Evolutionary conservation across 2,113 vertebrate species (phyloP).

Genomic region (Prunella himalayana): DNA sequence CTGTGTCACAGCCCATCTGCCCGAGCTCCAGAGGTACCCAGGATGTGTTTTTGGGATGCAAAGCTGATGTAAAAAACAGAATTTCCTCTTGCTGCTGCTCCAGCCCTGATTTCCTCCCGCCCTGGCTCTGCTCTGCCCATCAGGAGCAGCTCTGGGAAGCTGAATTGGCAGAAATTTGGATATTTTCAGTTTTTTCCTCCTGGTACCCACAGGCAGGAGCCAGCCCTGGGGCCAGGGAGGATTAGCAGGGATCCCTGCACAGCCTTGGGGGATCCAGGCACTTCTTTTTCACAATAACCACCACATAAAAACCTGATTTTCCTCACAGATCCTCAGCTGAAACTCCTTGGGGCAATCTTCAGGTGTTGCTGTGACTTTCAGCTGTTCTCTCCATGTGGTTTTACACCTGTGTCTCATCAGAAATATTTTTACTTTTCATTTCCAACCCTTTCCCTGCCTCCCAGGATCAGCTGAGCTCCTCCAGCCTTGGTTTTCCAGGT

Average conservation of each 20-base stretch:
- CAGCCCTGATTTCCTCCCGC: neutral
- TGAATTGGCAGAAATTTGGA: rapidly evolving
- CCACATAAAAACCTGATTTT: too few species aligned
- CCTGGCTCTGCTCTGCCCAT: too few species aligned
- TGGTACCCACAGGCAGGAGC: neutral
- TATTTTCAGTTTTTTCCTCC: neutral
- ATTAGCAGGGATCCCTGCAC: too few species aligned
- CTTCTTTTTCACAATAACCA: too few species aligned
- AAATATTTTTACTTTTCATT: neutral
- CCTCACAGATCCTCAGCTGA: too few species aligned
- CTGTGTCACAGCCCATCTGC: rapidly evolving
- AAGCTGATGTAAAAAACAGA: neutral
- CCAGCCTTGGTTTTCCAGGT: neutral
- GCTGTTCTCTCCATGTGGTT: too few species aligned
- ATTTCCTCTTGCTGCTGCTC: neutral
- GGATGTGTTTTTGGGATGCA: neutral
- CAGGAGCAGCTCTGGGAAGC: neutral
- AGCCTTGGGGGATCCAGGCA: too few species aligned
- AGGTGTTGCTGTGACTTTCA: too few species aligned
- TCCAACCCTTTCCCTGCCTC: neutral
- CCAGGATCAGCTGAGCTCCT: neutral
- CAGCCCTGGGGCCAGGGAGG: too few species aligned
- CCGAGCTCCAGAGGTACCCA: neutral
- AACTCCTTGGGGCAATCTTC: too few species aligned
- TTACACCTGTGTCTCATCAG: too few species aligned